Base-by-base conservation (phyloP, 1,140 invertebrate species). In the Leptinotarsa lineolata region DNA sequence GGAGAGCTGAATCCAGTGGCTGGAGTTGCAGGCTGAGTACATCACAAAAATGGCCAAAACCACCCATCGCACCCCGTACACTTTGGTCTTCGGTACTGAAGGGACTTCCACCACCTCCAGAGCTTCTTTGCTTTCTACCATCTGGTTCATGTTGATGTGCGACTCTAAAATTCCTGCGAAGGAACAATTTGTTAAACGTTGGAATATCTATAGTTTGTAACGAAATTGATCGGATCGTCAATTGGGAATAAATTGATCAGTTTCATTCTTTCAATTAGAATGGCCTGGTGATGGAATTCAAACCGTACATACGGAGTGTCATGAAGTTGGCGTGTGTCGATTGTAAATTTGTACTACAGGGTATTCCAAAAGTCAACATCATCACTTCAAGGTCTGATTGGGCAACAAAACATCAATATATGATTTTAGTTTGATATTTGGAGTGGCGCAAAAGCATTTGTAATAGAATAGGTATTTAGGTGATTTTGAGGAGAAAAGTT, bases 1-100 rank as follows among this genome's bases (percentile, higher is more conserved):
- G 80, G 92, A 92, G 88, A 93, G 95, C 85, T 96, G 92, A 77
- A 95, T 92, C 95, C 94, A 96, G 85, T 96, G 94, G 90, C 93
- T 93, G 76, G 90, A 90, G 85, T 97, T 98, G 72, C 92, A 93
- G 64, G 95, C 91, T n/a, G 96, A 97, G 84, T 95, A 97, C 4
- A 94, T 78, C 2, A 95, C 92, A 86, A 98, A 99, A 60, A 98
- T 89, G 44, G 86, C 85, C 73, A 99, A 86, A 75, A 98, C 93
- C 46, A 95, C 79, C 95, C 96, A 99, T 87, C 97, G 86, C 74
- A 88, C 88, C 61, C 87, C 88, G 84, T 93, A 95, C 4, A 94
- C 90, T 83, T 89, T 89, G 72, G 90, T 92, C 80, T 91, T 90
- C 71, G 86, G 48, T 18, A 54, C 48, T 54, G 13, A 15, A 54